phyloP scores from a whole-genome alignment of 2,888 invertebrate genomes.

The Drosophila bunnanda region DNA sequence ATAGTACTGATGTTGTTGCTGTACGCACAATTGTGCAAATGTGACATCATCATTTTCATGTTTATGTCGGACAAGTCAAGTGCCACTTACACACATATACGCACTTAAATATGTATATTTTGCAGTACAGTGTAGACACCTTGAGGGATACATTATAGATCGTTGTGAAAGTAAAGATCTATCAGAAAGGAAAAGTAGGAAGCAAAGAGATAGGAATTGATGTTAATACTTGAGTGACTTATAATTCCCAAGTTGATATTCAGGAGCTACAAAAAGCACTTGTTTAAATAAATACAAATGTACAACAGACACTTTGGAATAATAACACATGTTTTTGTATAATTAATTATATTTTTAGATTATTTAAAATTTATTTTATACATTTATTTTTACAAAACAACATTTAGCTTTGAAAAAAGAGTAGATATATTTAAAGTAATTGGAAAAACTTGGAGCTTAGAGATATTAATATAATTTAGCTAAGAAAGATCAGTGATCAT shows the following conservation, averaged over 20 bases:
- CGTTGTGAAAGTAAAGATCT: neutral
- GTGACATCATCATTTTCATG: conserved; percentile 81
- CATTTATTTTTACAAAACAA: neutral
- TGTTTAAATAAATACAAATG: neutral
- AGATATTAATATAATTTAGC: neutral
- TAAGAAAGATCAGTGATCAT: neutral
- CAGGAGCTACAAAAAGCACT: no score
- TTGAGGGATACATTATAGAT: neutral
- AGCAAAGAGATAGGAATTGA: neutral
- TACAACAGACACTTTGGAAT: neutral
- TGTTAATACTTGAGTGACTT: neutral
- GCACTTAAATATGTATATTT: conserved; percentile 18
- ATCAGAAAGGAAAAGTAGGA: neutral
- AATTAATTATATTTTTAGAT: no score
- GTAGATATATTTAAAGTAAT: neutral
- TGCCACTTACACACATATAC: conserved; percentile 64
- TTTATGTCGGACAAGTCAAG: conserved; percentile 81
- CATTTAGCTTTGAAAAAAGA: neutral
- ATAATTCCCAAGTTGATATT: neutral
- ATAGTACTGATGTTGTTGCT: conserved; percentile 31
- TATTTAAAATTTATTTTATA: neutral
- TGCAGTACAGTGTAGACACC: conserved; percentile 22
- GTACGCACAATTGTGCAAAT: conserved; percentile 80
- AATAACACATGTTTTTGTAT: neutral
- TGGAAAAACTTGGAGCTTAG: neutral